Base-by-base conservation (phyloP, 1,140 invertebrate genomes). In the Whitmania pigra region DNA sequence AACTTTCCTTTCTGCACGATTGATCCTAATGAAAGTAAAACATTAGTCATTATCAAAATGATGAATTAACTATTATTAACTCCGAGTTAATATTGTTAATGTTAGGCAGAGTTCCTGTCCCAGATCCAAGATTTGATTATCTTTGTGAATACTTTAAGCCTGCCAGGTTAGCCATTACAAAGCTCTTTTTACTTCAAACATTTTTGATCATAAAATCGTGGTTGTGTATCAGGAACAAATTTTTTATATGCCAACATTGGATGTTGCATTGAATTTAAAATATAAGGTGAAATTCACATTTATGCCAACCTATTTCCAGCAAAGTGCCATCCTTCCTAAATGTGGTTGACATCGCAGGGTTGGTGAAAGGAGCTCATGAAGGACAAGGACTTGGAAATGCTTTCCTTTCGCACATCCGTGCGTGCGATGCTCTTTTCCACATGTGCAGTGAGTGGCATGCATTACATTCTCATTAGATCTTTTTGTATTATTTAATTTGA, bases 1-100 rank as follows among this genome's bases (percentile, higher is more conserved):
- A 98, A 99, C 80, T 97, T 98, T 83, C 96, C 97, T 7, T 99
- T 99, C 85, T 99, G 97, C 85, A 99, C 97, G 79, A 99, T 99
- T 79, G 94, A 99, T 85, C 97, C 97, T 29, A 99, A 99, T 93
- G 96, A 99, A 89, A 97, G 94, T 96, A 93, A 94, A 84, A 27
- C 36, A 15, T 22, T 36, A 36, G 36, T 15, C 18, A 68, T 36
- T 40, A 68, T 15, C n/a, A 18, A 31, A 1, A 68, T 36, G 6
- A 68, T 29, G 11, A 67, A 27, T 9, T 36, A 40, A 36, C n/a
- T 31, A 13, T 25, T 63, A 54, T 25, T 53, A 71, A 71, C 17
- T 29, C 57, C 4, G 5, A 63, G 70, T 55, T 31, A 66, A 31
- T 60, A 31, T 72, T 22, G 27, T 36, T 73, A 13, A 54, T 31